These are phyloP conservation scores for Pongo pygmaeus DNA, from an alignment of 2,113 vertebrate species.

Conservation along the genomic window DNA sequence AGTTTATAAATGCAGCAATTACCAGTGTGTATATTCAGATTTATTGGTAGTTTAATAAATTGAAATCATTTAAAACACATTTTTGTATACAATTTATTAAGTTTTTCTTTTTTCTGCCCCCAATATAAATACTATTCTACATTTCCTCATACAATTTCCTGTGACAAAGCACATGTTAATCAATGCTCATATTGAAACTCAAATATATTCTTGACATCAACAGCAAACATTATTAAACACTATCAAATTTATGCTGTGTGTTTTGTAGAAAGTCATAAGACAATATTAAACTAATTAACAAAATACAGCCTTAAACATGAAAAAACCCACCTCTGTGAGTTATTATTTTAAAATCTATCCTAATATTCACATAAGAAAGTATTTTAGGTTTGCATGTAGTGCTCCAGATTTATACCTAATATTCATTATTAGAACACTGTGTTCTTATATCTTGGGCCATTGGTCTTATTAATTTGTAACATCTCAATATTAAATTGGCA, in stretches of 20 bases:
- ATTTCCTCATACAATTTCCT: conserved; percentile 1
- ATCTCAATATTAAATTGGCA: neutral
- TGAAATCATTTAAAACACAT: neutral
- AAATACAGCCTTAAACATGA: neutral
- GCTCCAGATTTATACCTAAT: neutral
- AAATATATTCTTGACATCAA: neutral
- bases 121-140: neutral
- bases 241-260: neutral
- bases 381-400: neutral
- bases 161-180: neutral
- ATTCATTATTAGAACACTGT: neutral
- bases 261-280: neutral
- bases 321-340: neutral
- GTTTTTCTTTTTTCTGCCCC: neutral
- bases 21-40: neutral
- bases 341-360: neutral
- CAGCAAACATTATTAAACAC: neutral
- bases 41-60: neutral
- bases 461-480: neutral
- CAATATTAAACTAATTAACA: neutral
- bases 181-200: neutral
- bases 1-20: conserved; percentile 57
- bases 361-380: neutral
- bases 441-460: neutral
- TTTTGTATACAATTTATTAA: neutral